Percentiles rank a stretch among this genome's conserved stretches.
These are phyloP conservation scores for Pararge aegeria DNA, from an alignment of 1,140 invertebrate species.

Conservation along the genomic window DNA sequence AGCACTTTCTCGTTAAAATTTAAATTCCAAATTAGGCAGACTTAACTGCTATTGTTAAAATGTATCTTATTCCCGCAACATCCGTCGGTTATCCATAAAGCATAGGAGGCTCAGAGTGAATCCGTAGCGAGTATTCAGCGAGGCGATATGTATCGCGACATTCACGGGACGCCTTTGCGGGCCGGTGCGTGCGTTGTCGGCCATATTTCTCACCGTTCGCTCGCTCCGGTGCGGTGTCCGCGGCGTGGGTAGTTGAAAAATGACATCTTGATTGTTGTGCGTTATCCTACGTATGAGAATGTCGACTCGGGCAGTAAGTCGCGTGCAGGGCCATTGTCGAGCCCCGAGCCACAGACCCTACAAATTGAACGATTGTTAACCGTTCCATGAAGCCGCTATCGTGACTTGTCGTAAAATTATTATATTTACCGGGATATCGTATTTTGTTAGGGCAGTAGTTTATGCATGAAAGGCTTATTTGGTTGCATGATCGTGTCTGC, in stretches of 20 bases:
- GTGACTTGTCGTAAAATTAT: slow-evolving; percentile 69
- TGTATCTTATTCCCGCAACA: not conserved
- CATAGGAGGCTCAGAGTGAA: slow-evolving; percentile 20
- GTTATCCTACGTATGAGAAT: slow-evolving; percentile 75
- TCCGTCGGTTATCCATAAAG: slow-evolving; percentile 13
- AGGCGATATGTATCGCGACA: slow-evolving; percentile 68
- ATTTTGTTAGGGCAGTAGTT: slow-evolving; percentile 50
- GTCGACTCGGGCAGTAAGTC: slow-evolving; percentile 54
- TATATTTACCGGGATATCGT: slow-evolving; percentile 59
- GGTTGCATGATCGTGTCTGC: slow-evolving; percentile 32
- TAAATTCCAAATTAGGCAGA: not conserved
- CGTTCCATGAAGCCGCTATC: slow-evolving; percentile 61
- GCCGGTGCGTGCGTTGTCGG: slow-evolving; percentile 66
- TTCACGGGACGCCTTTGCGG: slow-evolving; percentile 61
- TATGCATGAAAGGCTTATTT: slow-evolving; percentile 38
- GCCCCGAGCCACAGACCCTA: slow-evolving; percentile 51
- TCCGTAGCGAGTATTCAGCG: slow-evolving; percentile 27
- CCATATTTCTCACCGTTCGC: slow-evolving; percentile 70
- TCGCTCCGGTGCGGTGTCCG: slow-evolving; percentile 54
- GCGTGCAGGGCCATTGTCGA: slow-evolving; percentile 65
- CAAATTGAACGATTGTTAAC: slow-evolving; percentile 79
- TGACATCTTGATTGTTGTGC: slow-evolving; percentile 79
- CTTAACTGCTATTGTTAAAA: slow-evolving; percentile 1
- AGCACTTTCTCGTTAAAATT: not conserved
- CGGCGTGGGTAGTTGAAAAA: slow-evolving; percentile 78